Percentiles rank a stretch among this genome's conserved stretches.
Evolutionary conservation across 2,113 vertebrate genomes (phyloP).

Genomic region (Orthochromis indermauri): DNA sequence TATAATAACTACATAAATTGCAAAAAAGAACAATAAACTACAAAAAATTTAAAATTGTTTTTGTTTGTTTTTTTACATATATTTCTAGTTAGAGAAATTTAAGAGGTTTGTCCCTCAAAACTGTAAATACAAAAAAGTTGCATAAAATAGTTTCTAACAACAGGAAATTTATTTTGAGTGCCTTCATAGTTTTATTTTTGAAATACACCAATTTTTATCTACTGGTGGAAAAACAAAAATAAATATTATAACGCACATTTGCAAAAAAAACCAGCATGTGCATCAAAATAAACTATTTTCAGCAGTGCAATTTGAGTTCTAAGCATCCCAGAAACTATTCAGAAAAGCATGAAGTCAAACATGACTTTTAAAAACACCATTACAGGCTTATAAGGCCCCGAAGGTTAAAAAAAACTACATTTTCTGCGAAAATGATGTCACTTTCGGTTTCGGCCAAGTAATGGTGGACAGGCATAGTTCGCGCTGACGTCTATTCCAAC

Average conservation of each 20-base stretch:
- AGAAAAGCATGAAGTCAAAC: background rate
- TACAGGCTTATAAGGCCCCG: background rate
- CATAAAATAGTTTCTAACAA: background rate
- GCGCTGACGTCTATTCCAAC: fast-evolving
- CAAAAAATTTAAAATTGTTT: fast-evolving
- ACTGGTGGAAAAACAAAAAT: background rate
- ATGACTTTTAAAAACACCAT: background rate
- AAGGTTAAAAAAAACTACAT: fast-evolving
- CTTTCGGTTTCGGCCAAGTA: fast-evolving
- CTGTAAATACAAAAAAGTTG: background rate
- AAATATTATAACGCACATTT: fast-evolving
- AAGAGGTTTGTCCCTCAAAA: background rate
- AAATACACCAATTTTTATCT: background rate
- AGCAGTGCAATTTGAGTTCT: background rate
- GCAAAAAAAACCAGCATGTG: fast-evolving
- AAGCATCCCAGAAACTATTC: background rate
- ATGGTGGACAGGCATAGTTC: background rate
- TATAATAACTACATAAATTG: background rate
- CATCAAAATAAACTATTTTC: background rate
- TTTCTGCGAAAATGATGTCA: background rate
- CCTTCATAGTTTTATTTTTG: background rate
- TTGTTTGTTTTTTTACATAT: fast-evolving
- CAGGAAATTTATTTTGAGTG: background rate
- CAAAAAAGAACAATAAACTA: fast-evolving
- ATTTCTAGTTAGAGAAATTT: background rate